Evolutionary conservation across 2,797 vertebrate species (phyloP), one percentile per base, ranked within the genome.

Genomic region (Rhabdophis nuchalis): DNA sequence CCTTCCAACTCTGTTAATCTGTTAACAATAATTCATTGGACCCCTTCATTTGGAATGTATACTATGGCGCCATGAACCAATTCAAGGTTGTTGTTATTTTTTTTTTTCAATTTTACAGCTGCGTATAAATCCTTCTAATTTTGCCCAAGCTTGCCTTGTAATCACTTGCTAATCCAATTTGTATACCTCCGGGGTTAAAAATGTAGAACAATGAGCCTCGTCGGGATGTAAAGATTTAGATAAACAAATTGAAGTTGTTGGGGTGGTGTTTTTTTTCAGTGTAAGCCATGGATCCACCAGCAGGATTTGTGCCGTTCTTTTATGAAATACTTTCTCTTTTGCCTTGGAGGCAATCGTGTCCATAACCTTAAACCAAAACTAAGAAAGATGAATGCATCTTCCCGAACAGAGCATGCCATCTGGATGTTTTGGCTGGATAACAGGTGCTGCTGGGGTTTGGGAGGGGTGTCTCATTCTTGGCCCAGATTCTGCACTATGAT

Each of bases 381-480:
- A 96, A 97, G 95, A 96, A 93, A 97, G 96, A 97, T 91, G 96
- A 96, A 97, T 97, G 97, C 96, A 96, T 97, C 95, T 96, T 86
- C 85, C 95, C 93, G 90, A 96, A 97, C 97, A 97, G 94, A 96
- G 94, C 92, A 91, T 90, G 94, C 97, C 98, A 98, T 98, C 97
- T 98, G 97, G 97, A 97, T 61, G 77, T 90, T 96, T 96, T 96
- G 91, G 97, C 95, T 97, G 97, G 96, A 94, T 97, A 98, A 97
- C 97, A 98, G 97, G 97, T 98, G 97, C 97, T 98, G 97, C 94
- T 96, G 97, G 97, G 97, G 97, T 93, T 97, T 96, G 77, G 97
- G 97, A n/a, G n/a, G n/a, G n/a, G n/a, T n/a, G 97, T 64, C 92
- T 97, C 96, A 97, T 97, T 97, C 95, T 93, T 98, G 97, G 97